Percentiles rank a stretch among this genome's conserved stretches.
Evolutionary conservation across 2,113 vertebrate genomes (phyloP).

Genomic region (Neogobius melanostomus): DNA sequence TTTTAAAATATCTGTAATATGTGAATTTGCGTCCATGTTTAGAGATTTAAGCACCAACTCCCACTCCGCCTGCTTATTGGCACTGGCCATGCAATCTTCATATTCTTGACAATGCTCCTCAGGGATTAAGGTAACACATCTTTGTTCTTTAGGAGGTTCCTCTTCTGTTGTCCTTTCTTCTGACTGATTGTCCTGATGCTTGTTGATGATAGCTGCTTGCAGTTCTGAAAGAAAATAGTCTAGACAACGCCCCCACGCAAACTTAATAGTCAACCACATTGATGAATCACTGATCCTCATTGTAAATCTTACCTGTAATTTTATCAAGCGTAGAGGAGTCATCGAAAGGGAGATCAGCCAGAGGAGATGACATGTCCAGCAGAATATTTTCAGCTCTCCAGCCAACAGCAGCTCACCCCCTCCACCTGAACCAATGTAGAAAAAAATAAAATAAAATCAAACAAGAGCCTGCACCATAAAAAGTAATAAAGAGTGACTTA

Average conservation of each 20-base stretch:
- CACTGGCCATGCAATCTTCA: conserved; percentile 18
- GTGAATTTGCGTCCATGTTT: conserved; percentile 59
- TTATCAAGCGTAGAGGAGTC: conserved; percentile 53
- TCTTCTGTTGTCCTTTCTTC: conserved; percentile 40
- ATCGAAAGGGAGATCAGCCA: conserved; percentile 54
- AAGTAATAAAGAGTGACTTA: no score
- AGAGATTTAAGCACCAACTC: conserved; percentile 63
- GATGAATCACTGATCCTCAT: neutral
- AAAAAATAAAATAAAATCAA: neutral
- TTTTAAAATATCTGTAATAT: conserved; percentile 48
- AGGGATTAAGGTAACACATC: conserved; percentile 18
- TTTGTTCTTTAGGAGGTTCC: conserved; percentile 62
- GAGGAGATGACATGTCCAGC: conserved; percentile 58
- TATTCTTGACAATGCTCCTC: conserved; percentile 19
- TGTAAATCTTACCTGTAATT: conserved; percentile 67
- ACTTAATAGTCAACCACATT: neutral
- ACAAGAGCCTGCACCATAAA: no score
- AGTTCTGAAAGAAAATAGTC: conserved; percentile 76
- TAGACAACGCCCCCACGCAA: conserved; percentile 19
- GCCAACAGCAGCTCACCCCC: conserved; percentile 53
- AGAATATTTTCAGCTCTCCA: conserved; percentile 68
- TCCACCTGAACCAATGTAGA: conserved; percentile 16
- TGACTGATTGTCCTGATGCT: conserved; percentile 49
- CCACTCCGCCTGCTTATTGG: conserved; percentile 54
- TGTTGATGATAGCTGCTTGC: conserved; percentile 64